Conservation (phyloP, 2,113 vertebrate species). For the Cochlearius cochlearius region DNA sequence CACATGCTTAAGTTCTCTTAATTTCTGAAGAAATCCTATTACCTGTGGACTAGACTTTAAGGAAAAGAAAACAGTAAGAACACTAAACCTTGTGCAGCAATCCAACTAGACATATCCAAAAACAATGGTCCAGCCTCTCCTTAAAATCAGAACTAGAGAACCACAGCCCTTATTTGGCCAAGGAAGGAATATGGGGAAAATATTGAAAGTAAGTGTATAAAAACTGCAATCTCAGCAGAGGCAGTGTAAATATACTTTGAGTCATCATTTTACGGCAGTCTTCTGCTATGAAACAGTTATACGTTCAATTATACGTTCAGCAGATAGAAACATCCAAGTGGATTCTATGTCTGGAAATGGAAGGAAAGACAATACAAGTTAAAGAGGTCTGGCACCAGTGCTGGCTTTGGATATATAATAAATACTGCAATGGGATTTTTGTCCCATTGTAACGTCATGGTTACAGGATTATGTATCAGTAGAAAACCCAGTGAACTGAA, state of each 20-base stretch:
- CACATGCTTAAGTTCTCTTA: not conserved
- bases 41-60: not conserved
- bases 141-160: not conserved
- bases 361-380: not conserved
- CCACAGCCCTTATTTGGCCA: not conserved
- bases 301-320: too few relatives aligned
- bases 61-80: too few relatives aligned
- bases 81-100: not conserved
- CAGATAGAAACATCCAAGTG: not conserved
- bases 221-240: not conserved
- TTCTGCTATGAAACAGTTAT: not conserved
- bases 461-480: not conserved
- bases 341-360: not conserved
- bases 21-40: not conserved
- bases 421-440: not conserved
- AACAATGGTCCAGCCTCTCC: not conserved
- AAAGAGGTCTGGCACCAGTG: not conserved
- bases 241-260: not conserved
- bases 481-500: not conserved
- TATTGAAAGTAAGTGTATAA: not conserved
- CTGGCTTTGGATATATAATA: not conserved
- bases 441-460: not conserved
- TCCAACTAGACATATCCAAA: not conserved
- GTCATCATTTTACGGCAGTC: not conserved
- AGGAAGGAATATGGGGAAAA: not conserved